Conservation (phyloP, 2,113 vertebrate species). For the Thalassoma bifasciatum region DNA sequence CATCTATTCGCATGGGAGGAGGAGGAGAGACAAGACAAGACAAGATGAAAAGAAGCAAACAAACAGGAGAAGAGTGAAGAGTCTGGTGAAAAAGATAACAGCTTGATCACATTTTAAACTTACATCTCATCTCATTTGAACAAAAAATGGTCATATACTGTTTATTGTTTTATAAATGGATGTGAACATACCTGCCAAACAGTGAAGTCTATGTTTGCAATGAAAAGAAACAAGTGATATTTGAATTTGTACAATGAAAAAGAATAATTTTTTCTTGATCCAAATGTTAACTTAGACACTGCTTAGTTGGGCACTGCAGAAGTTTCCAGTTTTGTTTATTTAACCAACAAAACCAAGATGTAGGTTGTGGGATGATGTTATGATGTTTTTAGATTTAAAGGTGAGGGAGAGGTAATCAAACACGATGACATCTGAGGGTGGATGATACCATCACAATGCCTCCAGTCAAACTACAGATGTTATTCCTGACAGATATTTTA, state of each 20-base stretch:
- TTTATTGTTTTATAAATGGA: neutral
- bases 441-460: neutral
- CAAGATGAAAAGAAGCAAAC: neutral
- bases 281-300: slow-evolving; percentile 8
- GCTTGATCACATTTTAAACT: too few species aligned
- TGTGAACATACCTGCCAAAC: too few species aligned
- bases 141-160: too few species aligned
- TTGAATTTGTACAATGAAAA: slow-evolving; percentile 17
- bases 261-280: slow-evolving; percentile 10
- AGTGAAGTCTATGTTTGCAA: slow-evolving; percentile 11
- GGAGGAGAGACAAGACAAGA: slow-evolving; percentile 5
- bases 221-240: neutral
- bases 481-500: too few species aligned
- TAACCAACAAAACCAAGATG: slow-evolving; percentile 43
- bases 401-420: neutral
- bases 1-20: slow-evolving; percentile 2
- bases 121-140: too few species aligned
- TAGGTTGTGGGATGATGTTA: slow-evolving; percentile 31
- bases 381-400: slow-evolving; percentile 30
- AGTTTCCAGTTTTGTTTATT: slow-evolving; percentile 44
- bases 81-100: too few species aligned
- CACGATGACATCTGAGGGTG: neutral
- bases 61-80: neutral
- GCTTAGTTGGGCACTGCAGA: slow-evolving; percentile 21
- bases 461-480: neutral